phyloP scores from a whole-genome alignment of 2,888 invertebrate species.

The Trissolcus japonicus region DNA sequence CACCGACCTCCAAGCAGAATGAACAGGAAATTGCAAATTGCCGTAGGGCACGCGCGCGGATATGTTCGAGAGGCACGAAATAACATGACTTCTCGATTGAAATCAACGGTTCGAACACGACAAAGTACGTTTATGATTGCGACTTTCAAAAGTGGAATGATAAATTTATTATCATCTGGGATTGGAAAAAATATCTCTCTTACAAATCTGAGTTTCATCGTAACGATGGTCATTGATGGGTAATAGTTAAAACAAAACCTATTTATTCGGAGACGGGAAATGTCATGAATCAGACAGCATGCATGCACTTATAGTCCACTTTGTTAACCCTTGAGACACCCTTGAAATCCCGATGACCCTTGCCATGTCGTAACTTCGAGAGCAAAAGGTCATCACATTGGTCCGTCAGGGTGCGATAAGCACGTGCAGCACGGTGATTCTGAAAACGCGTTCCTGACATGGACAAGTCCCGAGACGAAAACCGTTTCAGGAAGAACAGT shows the following conservation, averaged over 20 bases:
- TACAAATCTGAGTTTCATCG: slow-evolving; percentile 3
- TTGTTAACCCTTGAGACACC: slow-evolving; percentile 55
- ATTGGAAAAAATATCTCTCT: neutral
- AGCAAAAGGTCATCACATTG: slow-evolving; percentile 58
- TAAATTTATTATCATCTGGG: neutral
- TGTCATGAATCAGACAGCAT: slow-evolving; percentile 35
- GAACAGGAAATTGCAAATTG: slow-evolving; percentile 74
- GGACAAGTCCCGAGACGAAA: slow-evolving; percentile 47
- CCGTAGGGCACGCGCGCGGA: slow-evolving; percentile 60
- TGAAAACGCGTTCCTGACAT: slow-evolving; percentile 58
- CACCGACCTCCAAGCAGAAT: slow-evolving; percentile 55
- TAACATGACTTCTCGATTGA: slow-evolving; percentile 70
- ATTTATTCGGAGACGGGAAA: slow-evolving; percentile 42
- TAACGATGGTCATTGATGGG: neutral
- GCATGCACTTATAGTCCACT: slow-evolving; percentile 48
- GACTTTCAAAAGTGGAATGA: neutral
- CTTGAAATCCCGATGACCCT: slow-evolving; percentile 57
- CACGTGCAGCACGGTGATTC: slow-evolving; percentile 58
- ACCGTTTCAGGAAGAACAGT: slow-evolving; percentile 46
- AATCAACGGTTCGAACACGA: slow-evolving; percentile 60
- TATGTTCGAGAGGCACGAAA: slow-evolving; percentile 63
- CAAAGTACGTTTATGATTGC: slow-evolving; percentile 34
- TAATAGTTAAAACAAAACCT: slow-evolving; percentile 7
- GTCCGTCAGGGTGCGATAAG: slow-evolving; percentile 53
- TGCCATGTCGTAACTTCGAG: slow-evolving; percentile 57